These are phyloP conservation scores for Thereva nobilitata DNA, from an alignment of 2,888 invertebrate species.

Conservation along the genomic window DNA sequence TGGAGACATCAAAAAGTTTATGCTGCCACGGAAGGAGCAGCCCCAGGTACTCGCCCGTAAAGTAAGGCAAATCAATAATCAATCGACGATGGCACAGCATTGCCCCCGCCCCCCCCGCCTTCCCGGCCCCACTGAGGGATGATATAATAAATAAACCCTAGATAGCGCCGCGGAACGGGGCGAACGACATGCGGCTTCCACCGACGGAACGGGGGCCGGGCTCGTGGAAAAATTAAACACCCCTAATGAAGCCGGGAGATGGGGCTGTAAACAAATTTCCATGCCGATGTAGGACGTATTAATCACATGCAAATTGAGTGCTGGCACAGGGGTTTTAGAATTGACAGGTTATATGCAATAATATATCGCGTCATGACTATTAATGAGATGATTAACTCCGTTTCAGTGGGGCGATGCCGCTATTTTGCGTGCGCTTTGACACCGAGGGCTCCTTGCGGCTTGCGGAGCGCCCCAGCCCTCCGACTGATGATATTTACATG, in stretches of 20 bases:
- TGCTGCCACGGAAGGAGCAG: too few relatives aligned
- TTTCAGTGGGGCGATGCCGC: neutral
- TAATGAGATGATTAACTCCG: slow-evolving; percentile 22
- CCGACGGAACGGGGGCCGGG: neutral
- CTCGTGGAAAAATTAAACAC: neutral
- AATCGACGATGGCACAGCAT: slow-evolving; percentile 2
- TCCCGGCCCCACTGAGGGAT: neutral
- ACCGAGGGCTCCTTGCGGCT: too few relatives aligned
- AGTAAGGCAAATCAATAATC: slow-evolving; percentile 20
- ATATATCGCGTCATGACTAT: slow-evolving; percentile 27
- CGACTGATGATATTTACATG: too few relatives aligned
- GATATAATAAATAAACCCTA: slow-evolving; percentile 1
- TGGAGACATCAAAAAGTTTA: too few relatives aligned
- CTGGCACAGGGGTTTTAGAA: slow-evolving; percentile 18
- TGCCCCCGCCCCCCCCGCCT: neutral
- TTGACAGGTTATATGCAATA: slow-evolving; percentile 26
- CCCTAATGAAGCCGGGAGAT: neutral
- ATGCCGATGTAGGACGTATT: slow-evolving; percentile 9
- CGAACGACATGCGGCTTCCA: neutral
- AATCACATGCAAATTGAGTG: slow-evolving; percentile 29
- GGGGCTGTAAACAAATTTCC: slow-evolving; percentile 19
- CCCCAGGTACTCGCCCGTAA: neutral
- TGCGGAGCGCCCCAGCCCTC: too few relatives aligned
- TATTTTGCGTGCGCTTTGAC: neutral
- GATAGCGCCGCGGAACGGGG: too few relatives aligned